Evolutionary conservation across 2,113 vertebrate genomes (phyloP).

Genomic region (Ariopsis seemanni): DNA sequence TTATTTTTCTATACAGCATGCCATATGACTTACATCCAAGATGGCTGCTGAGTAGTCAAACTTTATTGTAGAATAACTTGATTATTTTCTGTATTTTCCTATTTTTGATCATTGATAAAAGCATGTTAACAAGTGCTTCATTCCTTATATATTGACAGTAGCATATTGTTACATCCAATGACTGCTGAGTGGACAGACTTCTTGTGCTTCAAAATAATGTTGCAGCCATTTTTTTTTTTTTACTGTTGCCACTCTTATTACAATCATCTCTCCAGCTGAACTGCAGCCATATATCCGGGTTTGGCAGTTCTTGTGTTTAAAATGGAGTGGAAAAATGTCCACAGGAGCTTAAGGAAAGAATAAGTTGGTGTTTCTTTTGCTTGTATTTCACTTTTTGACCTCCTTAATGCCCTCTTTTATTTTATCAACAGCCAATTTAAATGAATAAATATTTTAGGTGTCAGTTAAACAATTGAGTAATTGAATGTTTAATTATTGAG

Average conservation of each 20-base stretch:
- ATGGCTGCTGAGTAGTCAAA: background rate
- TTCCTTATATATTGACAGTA: background rate
- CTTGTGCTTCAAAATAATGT: background rate
- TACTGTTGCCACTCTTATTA: background rate
- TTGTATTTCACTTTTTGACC: background rate
- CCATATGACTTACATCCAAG: background rate
- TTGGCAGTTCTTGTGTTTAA: background rate
- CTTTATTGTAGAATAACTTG: background rate
- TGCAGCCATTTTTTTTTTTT: background rate
- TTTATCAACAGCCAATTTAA: conserved; percentile 19
- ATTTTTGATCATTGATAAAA: too few relatives aligned
- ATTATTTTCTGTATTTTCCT: too few relatives aligned
- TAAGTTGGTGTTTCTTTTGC: background rate
- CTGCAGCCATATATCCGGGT: background rate
- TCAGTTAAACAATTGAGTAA: conserved; percentile 30
- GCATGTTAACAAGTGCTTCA: background rate
- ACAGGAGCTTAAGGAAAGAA: background rate
- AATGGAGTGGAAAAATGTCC: background rate
- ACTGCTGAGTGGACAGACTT: background rate
- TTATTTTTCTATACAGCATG: background rate
- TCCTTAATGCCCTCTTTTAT: background rate
- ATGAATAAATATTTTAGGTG: conserved; percentile 31
- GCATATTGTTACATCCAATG: background rate
- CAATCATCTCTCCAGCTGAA: background rate
- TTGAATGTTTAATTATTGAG: conserved; percentile 33